Percentiles rank a stretch among this genome's conserved stretches.
Conservation (phyloP, 2,113 vertebrate genomes). For the Marmota flaviventris region DNA sequence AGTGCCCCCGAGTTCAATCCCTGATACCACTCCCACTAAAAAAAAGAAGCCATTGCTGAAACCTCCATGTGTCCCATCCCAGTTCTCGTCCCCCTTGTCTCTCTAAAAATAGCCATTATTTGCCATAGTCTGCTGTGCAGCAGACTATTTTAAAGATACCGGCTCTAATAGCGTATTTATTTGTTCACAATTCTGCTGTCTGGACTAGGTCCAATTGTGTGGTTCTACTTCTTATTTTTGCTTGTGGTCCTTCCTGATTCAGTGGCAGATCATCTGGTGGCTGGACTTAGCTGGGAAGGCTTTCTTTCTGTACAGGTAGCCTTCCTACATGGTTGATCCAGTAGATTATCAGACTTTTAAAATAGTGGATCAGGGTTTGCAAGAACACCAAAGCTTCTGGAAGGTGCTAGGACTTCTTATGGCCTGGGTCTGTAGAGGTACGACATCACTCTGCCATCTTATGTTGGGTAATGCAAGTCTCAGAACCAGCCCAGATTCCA, state of each 20-base stretch:
- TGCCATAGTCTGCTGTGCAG: neutral
- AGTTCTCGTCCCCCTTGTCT: neutral
- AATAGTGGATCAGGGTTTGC: neutral
- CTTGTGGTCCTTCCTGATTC: neutral
- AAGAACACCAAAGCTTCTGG: neutral
- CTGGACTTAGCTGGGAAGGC: neutral
- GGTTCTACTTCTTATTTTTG: neutral
- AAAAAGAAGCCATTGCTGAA: neutral
- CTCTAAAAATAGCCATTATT: neutral
- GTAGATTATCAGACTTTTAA: neutral
- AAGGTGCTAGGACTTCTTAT: slow-evolving; percentile 37
- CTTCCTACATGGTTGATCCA: neutral
- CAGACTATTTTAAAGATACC: neutral
- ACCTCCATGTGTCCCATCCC: neutral
- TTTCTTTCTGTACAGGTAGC: neutral
- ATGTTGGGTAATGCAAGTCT: neutral
- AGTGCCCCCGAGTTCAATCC: too few species aligned
- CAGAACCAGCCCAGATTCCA: neutral
- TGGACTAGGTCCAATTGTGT: neutral
- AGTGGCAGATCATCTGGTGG: neutral
- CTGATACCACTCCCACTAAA: too few species aligned
- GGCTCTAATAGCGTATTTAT: neutral
- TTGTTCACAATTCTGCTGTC: neutral
- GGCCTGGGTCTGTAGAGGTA: neutral
- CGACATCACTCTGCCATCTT: neutral